Percentiles rank a stretch among this genome's conserved stretches.
phyloP scores from a whole-genome alignment of 2,797 vertebrate genomes.

The Falco concolor region DNA sequence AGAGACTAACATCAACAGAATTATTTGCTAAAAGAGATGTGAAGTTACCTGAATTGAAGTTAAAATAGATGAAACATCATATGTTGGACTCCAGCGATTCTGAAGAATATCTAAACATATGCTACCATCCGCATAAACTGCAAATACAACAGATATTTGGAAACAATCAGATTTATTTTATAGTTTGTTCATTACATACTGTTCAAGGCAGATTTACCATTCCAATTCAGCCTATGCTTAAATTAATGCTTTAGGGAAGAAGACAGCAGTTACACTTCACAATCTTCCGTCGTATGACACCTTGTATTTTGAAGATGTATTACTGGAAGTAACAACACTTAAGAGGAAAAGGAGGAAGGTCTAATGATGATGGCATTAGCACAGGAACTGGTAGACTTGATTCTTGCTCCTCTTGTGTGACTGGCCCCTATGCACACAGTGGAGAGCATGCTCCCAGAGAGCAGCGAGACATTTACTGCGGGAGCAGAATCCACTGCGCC shows the following conservation, averaged over 20 bases:
- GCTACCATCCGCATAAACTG: conserved; percentile 98
- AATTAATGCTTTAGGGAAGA: neutral
- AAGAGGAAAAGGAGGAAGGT: neutral
- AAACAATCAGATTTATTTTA: neutral
- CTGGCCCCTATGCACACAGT: neutral
- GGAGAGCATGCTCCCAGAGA: neutral
- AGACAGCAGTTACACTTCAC: neutral
- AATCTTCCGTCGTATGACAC: neutral
- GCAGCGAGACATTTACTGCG: neutral
- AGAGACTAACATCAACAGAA: neutral
- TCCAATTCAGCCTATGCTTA: neutral
- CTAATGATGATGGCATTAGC: neutral
- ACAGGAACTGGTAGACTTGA: neutral
- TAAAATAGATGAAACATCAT: conserved; percentile 98
- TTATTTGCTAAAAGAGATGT: neutral
- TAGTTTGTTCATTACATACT: neutral
- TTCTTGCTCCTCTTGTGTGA: neutral
- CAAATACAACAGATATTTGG: conserved; percentile 47
- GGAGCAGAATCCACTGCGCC: neutral
- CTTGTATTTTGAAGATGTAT: neutral
- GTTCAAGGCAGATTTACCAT: neutral
- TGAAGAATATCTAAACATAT: conserved; percentile 99
- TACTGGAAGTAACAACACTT: neutral
- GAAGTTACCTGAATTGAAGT: conserved; percentile 94
- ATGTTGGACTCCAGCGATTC: conserved; percentile 98